phyloP scores from a whole-genome alignment of 1,140 invertebrate species.

The Magallana gigas region DNA sequence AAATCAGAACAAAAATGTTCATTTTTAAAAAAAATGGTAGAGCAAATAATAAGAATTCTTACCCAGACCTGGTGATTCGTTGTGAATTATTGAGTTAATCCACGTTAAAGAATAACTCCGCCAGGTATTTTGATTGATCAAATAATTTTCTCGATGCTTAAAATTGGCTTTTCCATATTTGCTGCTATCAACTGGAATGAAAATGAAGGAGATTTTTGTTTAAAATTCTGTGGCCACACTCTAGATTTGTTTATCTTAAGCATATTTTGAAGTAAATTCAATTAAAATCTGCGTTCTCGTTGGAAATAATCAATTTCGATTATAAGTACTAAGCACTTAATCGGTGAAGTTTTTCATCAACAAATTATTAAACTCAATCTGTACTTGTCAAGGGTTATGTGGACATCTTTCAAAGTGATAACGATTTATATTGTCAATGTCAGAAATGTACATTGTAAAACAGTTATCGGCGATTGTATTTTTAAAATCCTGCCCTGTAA shows the following conservation, averaged over 20 bases:
- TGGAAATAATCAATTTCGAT: neutral
- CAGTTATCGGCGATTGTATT: no score
- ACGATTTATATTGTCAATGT: no score
- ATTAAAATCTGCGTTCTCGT: neutral
- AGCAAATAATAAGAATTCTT: no score
- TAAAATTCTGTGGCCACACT: neutral
- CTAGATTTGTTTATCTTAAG: neutral
- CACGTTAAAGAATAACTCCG: no score
- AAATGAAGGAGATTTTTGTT: neutral
- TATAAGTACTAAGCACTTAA: neutral
- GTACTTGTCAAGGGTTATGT: neutral
- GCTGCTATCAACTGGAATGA: neutral
- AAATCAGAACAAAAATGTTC: no score
- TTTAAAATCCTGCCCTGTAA: no score
- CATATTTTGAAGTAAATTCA: neutral
- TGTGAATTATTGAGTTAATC: no score
- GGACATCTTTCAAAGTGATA: no score
- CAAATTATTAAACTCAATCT: constrained; percentile 5
- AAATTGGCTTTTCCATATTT: constrained; percentile 4
- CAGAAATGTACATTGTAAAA: no score
- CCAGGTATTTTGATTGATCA: no score
- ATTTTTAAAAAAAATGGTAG: no score
- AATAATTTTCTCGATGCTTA: neutral
- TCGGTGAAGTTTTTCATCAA: neutral
- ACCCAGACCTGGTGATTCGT: no score